These are phyloP conservation scores for Cephalopholis sonnerati DNA, from an alignment of 2,113 vertebrate genomes.

Conservation along the genomic window DNA sequence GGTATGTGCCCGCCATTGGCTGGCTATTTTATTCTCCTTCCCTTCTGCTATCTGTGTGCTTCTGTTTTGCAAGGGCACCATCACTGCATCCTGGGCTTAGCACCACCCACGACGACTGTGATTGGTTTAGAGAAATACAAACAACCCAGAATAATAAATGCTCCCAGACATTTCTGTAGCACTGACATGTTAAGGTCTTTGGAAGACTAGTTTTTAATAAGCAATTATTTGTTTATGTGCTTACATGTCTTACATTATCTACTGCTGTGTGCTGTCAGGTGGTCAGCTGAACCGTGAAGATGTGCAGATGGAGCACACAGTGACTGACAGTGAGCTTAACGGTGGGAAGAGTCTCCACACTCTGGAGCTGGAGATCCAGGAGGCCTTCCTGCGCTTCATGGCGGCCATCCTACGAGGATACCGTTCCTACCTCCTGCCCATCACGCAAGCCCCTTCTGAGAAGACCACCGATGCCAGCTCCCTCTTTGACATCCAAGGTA, in stretches of 20 bases:
- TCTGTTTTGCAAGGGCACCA: too few relatives aligned
- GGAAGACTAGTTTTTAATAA: not conserved
- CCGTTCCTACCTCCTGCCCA: conserved; percentile 93
- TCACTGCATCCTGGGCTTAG: too few relatives aligned
- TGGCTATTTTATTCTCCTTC: too few relatives aligned
- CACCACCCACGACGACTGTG: too few relatives aligned
- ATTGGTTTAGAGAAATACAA: too few relatives aligned
- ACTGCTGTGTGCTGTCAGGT: conserved; percentile 80
- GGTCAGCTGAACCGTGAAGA: conserved; percentile 94
- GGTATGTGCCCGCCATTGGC: too few relatives aligned
- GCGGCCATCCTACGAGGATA: conserved; percentile 98
- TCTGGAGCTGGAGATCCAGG: conserved; percentile 97
- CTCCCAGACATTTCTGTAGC: too few relatives aligned
- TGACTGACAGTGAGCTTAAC: conserved; percentile 92
- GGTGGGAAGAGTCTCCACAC: conserved; percentile 92
- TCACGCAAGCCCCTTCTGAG: conserved; percentile 97
- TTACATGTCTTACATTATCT: not conserved
- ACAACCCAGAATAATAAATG: too few relatives aligned
- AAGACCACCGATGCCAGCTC: conserved; percentile 97
- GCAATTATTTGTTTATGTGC: not conserved
- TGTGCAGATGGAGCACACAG: conserved; percentile 90
- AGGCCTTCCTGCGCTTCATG: conserved; percentile 98
- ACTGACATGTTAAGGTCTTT: too few relatives aligned
- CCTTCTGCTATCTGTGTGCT: too few relatives aligned
- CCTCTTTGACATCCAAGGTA: conserved; percentile 97